Conservation (phyloP, 2,888 invertebrate species). For the Cephus nigrinus region DNA sequence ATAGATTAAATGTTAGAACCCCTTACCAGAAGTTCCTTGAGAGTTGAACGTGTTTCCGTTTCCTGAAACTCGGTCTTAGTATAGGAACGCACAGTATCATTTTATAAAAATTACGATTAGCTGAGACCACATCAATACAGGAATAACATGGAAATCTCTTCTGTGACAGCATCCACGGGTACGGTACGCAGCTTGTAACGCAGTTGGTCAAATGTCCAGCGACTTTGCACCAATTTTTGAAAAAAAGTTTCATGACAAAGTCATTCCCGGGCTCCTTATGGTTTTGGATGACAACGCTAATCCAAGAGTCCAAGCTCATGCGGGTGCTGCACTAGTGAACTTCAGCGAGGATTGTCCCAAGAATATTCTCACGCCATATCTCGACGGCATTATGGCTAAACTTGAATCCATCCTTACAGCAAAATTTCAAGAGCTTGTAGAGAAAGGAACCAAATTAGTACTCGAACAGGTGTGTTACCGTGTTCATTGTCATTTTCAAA, state of each 20-base stretch:
- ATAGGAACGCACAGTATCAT: constrained; percentile 36
- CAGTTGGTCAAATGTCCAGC: constrained; percentile 98
- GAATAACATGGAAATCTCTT: background rate
- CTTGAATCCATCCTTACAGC: constrained; percentile 88
- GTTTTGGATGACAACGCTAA: constrained; percentile 91
- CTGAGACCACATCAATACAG: background rate
- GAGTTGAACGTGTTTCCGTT: constrained; percentile 38
- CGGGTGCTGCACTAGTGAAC: constrained; percentile 96
- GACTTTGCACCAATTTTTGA: constrained; percentile 98
- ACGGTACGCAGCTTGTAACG: constrained; percentile 97
- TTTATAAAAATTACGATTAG: background rate
- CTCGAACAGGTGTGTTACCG: constrained; percentile 80
- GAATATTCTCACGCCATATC: constrained; percentile 88
- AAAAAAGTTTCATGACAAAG: constrained; percentile 96
- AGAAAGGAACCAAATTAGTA: constrained; percentile 95
- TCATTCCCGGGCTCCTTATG: constrained; percentile 90
- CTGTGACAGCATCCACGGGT: constrained; percentile 83
- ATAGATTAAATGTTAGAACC: constrained; percentile 33
- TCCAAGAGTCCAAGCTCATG: constrained; percentile 88
- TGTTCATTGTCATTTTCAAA: background rate
- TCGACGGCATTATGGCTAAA: constrained; percentile 91
- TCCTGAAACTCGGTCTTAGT: constrained; percentile 40
- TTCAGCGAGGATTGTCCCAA: constrained; percentile 99
- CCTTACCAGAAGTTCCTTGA: constrained; percentile 40
- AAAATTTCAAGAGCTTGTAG: constrained; percentile 94